phyloP scores from a whole-genome alignment of 2,888 invertebrate genomes.

The Oasisia sp. region DNA sequence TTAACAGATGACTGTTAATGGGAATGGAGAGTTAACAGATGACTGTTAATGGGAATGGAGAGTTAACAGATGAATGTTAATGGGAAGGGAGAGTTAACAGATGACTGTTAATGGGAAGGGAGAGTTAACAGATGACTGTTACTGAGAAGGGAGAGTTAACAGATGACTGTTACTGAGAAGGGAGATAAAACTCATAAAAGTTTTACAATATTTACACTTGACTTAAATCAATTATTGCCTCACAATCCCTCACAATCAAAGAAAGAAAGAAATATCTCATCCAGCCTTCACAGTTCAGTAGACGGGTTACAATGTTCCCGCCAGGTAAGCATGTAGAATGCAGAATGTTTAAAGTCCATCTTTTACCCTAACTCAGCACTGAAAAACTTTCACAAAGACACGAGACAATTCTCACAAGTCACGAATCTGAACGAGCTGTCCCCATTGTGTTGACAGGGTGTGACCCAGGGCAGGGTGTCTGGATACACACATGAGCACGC shows the following conservation, averaged over 20 bases:
- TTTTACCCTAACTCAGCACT: not conserved
- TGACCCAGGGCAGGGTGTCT: not conserved
- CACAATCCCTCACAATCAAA: not conserved
- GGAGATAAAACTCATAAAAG: no score
- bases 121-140: no score
- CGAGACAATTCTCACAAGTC: not conserved
- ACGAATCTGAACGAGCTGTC: not conserved
- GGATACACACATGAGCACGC: not conserved
- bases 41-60: no score
- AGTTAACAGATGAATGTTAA: no score
- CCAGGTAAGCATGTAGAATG: not conserved
- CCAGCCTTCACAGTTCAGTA: not conserved
- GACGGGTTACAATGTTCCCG: not conserved
- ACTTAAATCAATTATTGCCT: no score
- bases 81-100: no score
- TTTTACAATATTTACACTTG: no score
- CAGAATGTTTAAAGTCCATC: not conserved
- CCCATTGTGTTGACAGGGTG: not conserved
- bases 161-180: no score
- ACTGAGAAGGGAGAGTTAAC: no score
- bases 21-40: no score
- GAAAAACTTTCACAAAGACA: not conserved
- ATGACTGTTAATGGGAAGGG: no score
- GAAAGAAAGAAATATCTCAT: not conserved
- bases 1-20: no score